Evolutionary conservation across 2,113 vertebrate genomes (phyloP).

Genomic region (Odocoileus virginianus): DNA sequence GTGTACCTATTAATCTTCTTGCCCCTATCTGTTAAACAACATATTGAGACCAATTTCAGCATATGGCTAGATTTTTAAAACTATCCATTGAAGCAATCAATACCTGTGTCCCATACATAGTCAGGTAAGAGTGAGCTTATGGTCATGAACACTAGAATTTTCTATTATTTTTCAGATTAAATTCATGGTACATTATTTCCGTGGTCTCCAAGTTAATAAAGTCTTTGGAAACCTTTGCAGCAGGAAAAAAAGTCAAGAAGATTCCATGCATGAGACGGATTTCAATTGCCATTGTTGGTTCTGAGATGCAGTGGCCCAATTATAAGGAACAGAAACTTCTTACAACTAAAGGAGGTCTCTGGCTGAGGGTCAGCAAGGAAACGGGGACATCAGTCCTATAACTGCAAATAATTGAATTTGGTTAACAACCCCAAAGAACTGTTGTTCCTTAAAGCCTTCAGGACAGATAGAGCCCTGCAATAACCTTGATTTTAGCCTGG

Average conservation of each 20-base stretch:
- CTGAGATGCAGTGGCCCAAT: neutral
- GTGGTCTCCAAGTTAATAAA: neutral
- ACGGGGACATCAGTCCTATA: neutral
- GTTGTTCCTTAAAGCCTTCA: neutral
- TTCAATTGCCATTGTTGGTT: neutral
- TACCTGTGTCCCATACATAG: neutral
- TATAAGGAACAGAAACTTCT: neutral
- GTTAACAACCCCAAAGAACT: neutral
- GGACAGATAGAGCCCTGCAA: neutral
- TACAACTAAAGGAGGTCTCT: neutral
- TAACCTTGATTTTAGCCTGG: neutral
- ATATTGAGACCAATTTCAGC: neutral
- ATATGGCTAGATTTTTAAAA: neutral
- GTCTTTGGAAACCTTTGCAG: neutral
- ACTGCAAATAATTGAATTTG: neutral
- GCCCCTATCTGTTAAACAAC: neutral
- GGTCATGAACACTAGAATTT: neutral
- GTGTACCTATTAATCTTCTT: neutral
- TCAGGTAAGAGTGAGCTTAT: neutral
- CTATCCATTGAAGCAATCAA: neutral
- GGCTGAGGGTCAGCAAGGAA: neutral
- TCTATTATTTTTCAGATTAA: neutral
- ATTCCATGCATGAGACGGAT: neutral
- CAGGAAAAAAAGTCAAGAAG: neutral
- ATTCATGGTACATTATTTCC: neutral